Evolutionary conservation across 2,797 vertebrate genomes (phyloP), one percentile per base, ranked within the genome.

Genomic region (Enteromius fasciolatus): DNA sequence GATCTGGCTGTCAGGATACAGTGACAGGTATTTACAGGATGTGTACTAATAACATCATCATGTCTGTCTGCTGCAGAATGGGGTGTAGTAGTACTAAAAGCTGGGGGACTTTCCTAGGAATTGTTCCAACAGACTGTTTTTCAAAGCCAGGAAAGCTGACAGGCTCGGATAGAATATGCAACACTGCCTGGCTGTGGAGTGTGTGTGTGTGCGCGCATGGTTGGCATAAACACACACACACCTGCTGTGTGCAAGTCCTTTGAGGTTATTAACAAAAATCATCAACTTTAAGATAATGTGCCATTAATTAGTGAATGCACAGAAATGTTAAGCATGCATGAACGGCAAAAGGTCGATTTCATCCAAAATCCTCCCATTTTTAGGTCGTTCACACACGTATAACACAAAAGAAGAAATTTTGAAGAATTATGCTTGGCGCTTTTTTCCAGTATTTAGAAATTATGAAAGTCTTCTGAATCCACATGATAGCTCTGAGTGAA

Each of bases 21-120:
- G 77, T 82, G 86, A 81, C 83, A 87, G 84, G 87, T 86, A 78
- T 87, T 87, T 86, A 82, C 79, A 74, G 44, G 82, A 81, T 68
- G 80, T 82, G 81, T 54, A 82, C 86, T 85, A 74, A 79, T 87
- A 87, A 66, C 78, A 61, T 75, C 84, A 81, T 76, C 15, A 23
- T 74, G 85, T 86, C 63, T 79, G 86, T 84, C 82, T 76, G 82
- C 83, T 31, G 79, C 33, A 72, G 76, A 83, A 76, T 50, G 77
- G 68, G 78, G 78, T 78, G 61, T 84, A 84, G 85, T 82, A 80
- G 69, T 86, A 76, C 87, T 90, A 88, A 78, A 86, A 80, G 66
- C 81, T 81, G 66, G 17, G 39, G 78, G 80, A 78, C 72, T 88
- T 83, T 78, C 67, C 68, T 78, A 77, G 80, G 77, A 83, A 86